Evolutionary conservation across 2,113 vertebrate genomes (phyloP), one percentile per base, ranked within the genome.

Genomic region (Odobenus rosmarus): DNA sequence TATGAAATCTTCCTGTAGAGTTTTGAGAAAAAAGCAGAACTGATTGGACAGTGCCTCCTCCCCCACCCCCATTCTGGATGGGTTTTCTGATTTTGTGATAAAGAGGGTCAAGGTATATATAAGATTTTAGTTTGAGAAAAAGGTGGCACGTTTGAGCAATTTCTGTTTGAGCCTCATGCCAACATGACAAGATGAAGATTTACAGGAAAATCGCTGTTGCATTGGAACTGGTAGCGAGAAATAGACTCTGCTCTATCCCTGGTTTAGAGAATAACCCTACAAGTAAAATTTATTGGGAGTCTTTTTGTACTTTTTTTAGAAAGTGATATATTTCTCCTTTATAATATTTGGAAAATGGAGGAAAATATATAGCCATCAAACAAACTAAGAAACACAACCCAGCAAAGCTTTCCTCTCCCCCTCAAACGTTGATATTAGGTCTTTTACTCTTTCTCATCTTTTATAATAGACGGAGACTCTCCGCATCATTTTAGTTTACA

Each of bases 61-160:
- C 33, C 5, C 12, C 46, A 18, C 24, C 10, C 24, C 61, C 10
- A 26, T 92, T 96, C 28, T 57, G 12, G 83, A 55, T 15, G 51
- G 69, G 13, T 61, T 89, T 93, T 87, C 77, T 72, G 59, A 88
- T 88, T 92, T 79, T 88, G 88, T 67, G 61, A 86, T 92, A 92
- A 88, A 87, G 36, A 94, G 62, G 11, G 15, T 77, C 69, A 85
- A 77, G 1, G 28, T 61, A 28, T 24, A 14, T 77, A 12, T 42
- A 89, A 88, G 28, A 93, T 59, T 74, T 92, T 59, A 61, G 31
- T 71, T 85, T 95, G 59, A 96, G 74, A 51, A 93, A 91, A 95
- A 64, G 49, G 10, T 81, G n/a, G 4, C 28, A 55, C n/a, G 1
- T 3, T 5, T n/a, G 33, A 55, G 33, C 4, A 76, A 33, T 53